Evolutionary conservation across 1,140 invertebrate genomes (phyloP).

Genomic region (Papilio aristodemus): DNA sequence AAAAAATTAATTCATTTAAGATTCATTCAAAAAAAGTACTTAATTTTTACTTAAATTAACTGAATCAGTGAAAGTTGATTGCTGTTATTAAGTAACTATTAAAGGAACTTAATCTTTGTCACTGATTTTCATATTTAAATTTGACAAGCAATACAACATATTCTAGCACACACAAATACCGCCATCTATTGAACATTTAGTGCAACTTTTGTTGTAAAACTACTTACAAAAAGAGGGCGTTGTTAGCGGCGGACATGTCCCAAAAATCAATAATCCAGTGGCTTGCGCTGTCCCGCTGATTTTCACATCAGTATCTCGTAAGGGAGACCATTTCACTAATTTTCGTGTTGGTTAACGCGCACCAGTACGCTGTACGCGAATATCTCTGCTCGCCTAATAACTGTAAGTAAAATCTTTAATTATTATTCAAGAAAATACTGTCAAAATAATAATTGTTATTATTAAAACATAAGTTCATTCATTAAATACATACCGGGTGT

Average conservation of each 20-base stretch:
- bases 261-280: slow-evolving; percentile 70
- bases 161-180: neutral
- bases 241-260: slow-evolving; percentile 46
- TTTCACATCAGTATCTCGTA: slow-evolving; percentile 62
- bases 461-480: slow-evolving; percentile 13
- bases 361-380: slow-evolving; percentile 59
- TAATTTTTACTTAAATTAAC: neutral
- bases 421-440: slow-evolving; percentile 33
- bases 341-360: slow-evolving; percentile 57
- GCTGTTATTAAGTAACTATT: too few species aligned
- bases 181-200: slow-evolving; percentile 44
- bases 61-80: too few species aligned
- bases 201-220: slow-evolving; percentile 33
- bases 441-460: slow-evolving; percentile 17
- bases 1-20: too few species aligned
- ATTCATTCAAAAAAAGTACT: neutral
- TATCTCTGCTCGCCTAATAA: slow-evolving; percentile 52
- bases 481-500: slow-evolving; percentile 20
- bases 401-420: slow-evolving; percentile 50
- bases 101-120: too few species aligned
- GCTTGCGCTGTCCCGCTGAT: slow-evolving; percentile 66
- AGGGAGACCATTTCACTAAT: slow-evolving; percentile 60
- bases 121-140: too few species aligned
- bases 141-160: too few species aligned
- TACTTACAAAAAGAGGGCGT: slow-evolving; percentile 46